Conservation (phyloP, 2,888 invertebrate species). For the Saturnia japonica region DNA sequence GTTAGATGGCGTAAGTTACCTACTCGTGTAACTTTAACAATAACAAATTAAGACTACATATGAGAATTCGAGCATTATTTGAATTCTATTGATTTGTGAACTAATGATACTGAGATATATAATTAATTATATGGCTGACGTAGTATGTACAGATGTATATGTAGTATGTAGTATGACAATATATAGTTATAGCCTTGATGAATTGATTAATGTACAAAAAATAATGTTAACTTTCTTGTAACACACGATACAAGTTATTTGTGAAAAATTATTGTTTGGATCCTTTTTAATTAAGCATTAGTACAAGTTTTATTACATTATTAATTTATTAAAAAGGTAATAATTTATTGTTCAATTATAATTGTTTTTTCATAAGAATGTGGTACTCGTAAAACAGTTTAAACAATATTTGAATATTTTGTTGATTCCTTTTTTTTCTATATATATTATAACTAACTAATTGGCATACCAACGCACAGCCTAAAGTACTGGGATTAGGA, state of each 20-base stretch:
- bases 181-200: not conserved
- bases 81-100: not conserved
- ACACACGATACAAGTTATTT: slow-evolving; percentile 10
- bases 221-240: not conserved
- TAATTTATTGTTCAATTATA: too few species aligned
- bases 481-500: too few species aligned
- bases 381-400: too few species aligned
- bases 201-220: not conserved
- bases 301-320: not conserved
- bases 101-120: not conserved
- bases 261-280: not conserved
- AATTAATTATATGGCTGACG: not conserved
- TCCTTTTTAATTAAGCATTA: not conserved
- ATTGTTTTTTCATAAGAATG: too few species aligned
- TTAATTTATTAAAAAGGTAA: not conserved
- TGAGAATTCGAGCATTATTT: not conserved
- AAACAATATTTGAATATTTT: too few species aligned
- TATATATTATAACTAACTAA: too few species aligned
- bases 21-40: too few species aligned
- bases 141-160: not conserved
- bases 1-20: too few species aligned
- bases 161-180: too few species aligned
- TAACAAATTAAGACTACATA: not conserved
- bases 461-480: too few species aligned
- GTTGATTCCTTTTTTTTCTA: too few species aligned